Percentiles rank a stretch among this genome's conserved stretches.
Evolutionary conservation across 2,888 invertebrate genomes (phyloP).

Genomic region (Latrodectus elegans): DNA sequence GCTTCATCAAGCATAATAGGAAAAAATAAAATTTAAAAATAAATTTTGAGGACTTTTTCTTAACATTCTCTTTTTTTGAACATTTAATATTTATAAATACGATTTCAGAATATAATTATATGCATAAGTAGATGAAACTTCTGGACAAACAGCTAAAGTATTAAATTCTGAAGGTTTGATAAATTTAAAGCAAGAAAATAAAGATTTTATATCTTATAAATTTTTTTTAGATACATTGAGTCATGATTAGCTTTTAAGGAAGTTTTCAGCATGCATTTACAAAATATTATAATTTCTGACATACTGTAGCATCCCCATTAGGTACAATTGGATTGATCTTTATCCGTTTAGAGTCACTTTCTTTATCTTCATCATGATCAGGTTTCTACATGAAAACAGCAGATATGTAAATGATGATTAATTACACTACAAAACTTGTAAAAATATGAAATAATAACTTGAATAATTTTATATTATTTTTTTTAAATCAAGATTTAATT

Average conservation of each 20-base stretch:
- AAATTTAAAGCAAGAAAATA: no score
- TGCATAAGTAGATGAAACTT: conserved; percentile 6
- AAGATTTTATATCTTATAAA: no score
- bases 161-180: no score
- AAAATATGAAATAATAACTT: neutral
- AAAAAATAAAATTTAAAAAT: neutral
- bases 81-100: no score
- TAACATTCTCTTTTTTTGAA: neutral
- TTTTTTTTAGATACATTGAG: no score
- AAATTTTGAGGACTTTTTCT: conserved; percentile 22
- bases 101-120: neutral
- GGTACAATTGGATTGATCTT: conserved; percentile 31
- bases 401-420: no score
- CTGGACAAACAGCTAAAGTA: conserved; percentile 11
- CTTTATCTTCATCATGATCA: conserved; percentile 50
- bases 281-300: neutral
- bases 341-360: conserved; percentile 39
- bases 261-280: no score
- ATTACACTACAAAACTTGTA: no score
- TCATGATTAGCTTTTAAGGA: no score
- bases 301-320: conserved; percentile 45
- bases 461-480: neutral
- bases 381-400: conserved; percentile 38
- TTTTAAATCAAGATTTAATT: neutral
- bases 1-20: no score